Conservation (phyloP, 2,888 invertebrate species). For the Acanthosepion pharaonis region DNA sequence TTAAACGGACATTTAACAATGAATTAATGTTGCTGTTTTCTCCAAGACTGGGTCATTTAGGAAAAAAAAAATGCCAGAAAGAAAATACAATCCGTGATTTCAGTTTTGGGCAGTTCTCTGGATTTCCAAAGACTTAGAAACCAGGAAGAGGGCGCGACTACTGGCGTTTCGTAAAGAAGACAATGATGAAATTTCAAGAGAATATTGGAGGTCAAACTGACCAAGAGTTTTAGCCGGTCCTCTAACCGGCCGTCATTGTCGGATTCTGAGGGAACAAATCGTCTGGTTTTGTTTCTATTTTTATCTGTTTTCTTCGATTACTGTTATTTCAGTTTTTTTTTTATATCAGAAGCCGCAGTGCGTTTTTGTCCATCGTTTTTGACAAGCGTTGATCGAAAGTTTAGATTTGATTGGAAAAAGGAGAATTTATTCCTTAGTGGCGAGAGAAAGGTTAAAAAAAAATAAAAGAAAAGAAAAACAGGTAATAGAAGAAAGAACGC, state of each 20-base stretch:
- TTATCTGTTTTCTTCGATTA: not conserved
- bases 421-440: not conserved
- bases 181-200: not conserved
- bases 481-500: too few species aligned
- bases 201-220: not conserved
- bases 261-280: not conserved
- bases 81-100: not conserved
- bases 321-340: not conserved
- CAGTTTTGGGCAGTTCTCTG: not conserved
- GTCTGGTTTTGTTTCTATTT: not conserved
- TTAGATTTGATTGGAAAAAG: not conserved
- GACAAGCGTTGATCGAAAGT: not conserved
- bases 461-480: not conserved
- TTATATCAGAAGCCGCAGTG: not conserved
- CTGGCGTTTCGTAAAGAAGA: not conserved
- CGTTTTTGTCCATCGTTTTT: not conserved
- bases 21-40: too few species aligned
- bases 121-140: not conserved
- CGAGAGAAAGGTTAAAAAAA: not conserved
- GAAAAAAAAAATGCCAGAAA: not conserved
- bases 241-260: not conserved
- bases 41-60: not conserved
- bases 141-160: not conserved
- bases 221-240: conserved; percentile 33
- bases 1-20: not conserved